phyloP scores from a whole-genome alignment of 2,113 vertebrate species.

The Gallinago paraguaiae region DNA sequence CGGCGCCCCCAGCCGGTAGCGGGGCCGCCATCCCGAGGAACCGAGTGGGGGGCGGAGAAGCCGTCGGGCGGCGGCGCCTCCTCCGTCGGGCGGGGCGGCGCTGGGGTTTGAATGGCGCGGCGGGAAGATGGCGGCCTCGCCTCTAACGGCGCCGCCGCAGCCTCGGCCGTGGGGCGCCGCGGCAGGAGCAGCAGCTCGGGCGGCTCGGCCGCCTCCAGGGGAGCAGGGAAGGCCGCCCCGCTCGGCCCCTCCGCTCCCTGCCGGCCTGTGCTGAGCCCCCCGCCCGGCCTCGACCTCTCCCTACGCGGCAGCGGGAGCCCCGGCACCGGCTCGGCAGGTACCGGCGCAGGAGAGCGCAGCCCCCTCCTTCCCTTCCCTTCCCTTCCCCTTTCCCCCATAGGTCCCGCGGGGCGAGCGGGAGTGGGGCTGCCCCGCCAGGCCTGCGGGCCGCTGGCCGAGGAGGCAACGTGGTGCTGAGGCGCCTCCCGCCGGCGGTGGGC shows the following conservation, averaged over 20 bases:
- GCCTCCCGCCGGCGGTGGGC: neutral
- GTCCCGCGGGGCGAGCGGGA: neutral
- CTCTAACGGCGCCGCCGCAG: accelerated
- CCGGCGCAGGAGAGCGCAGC: slow-evolving; percentile 43
- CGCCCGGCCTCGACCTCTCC: slow-evolving; percentile 79
- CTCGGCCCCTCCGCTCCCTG: slow-evolving; percentile 44
- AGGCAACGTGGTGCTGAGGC: neutral
- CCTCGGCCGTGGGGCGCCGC: neutral
- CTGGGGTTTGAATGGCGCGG: slow-evolving; percentile 55
- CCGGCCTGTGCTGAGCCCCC: slow-evolving; percentile 80
- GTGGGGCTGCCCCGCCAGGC: neutral
- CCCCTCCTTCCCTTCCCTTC: no score
- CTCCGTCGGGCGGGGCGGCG: neutral
- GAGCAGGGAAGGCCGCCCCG: neutral
- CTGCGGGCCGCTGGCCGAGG: neutral
- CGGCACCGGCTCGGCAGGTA: slow-evolving; percentile 60
- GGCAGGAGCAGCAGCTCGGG: neutral
- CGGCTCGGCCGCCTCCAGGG: neutral
- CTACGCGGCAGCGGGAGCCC: neutral
- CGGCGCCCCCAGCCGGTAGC: no score
- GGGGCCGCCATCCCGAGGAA: no score
- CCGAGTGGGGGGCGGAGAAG: neutral
- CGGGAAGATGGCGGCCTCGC: slow-evolving; percentile 41
- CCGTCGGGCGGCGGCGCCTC: neutral
- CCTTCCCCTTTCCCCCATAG: no score